Percentiles rank a stretch among this genome's conserved stretches.
Conservation (phyloP, 2,888 invertebrate species). For the Pristionchus fissidentatus region DNA sequence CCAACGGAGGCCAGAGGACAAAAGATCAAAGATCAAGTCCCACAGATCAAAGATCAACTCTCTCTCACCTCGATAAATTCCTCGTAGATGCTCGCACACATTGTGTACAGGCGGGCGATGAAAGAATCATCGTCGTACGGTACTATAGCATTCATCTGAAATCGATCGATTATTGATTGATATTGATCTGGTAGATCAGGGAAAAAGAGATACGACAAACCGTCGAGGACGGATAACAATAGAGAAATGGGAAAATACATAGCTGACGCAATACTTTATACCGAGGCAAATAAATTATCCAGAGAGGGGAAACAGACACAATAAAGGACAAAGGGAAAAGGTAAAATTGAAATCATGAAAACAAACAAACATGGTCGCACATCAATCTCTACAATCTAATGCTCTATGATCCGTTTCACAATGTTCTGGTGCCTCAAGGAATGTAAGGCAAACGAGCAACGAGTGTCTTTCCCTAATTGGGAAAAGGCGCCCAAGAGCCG, state of each 20-base stretch:
- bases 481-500: too few relatives aligned
- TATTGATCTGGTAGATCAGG: too few relatives aligned
- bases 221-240: not conserved
- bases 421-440: too few relatives aligned
- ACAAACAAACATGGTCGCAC: not conserved
- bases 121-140: slow-evolving; percentile 36
- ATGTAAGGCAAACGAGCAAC: too few relatives aligned
- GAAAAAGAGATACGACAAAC: not conserved
- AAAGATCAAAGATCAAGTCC: too few relatives aligned
- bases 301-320: not conserved
- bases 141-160: slow-evolving; percentile 1
- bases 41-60: too few relatives aligned
- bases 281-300: not conserved
- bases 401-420: too few relatives aligned
- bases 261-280: not conserved
- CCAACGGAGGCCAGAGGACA: too few relatives aligned
- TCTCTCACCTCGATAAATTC: slow-evolving; percentile 45
- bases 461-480: too few relatives aligned
- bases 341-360: not conserved
- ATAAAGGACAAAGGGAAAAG: not conserved
- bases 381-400: too few relatives aligned
- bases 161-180: not conserved
- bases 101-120: slow-evolving; percentile 4
- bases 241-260: not conserved
- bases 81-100: slow-evolving; percentile 9